Base-by-base conservation (phyloP, 1,140 invertebrate genomes). In the Cotesia vestalis region DNA sequence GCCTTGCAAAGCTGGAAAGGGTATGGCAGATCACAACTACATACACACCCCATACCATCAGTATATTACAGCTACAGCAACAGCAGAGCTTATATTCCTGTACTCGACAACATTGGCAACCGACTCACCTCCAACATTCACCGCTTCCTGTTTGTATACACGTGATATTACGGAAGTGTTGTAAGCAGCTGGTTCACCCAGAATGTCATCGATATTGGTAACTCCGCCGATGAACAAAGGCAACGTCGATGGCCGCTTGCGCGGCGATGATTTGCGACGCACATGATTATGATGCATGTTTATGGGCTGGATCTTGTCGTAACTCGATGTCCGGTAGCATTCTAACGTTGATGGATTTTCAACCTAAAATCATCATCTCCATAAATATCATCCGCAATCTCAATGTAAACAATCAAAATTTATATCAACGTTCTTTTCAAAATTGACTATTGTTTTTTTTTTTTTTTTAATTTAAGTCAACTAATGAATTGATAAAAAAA, bases 181-280 rank as follows among this genome's bases (percentile, higher is more conserved):
- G 17, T 75, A 77, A 20, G 77, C 81, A 36, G 80, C 73, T 35
- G 83, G 77, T 34, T 88, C 87, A 4, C 93, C 94, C 61, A 96
- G 85, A 78, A 95, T 89, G 78, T 95, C 93, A 78, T 95, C 94
- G 69, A 96, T 95, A 82, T 95, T 94, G 9, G 91, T 93, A 79
- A 93, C 91, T 70, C 90, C 89, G 20, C 94, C 93, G 76, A 95
- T 94, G 80, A 94, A 95, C 70, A 91, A 84, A 74, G 88, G 80
- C 38, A 87, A 76, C 53, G 85, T 86, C 4, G 84, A 76, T 68
- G 72, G 75, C 66, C 79, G 36, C 67, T 73, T 73, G 3, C 67
- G 72, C 8, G 71, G 57, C 72, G 84, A 80, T 17, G 79, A 81
- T 62, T 81, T 81, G 57, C 14, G 57, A 59, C 74, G 82, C 82